phyloP scores from a whole-genome alignment of 2,113 vertebrate species.

The Gallinago media region DNA sequence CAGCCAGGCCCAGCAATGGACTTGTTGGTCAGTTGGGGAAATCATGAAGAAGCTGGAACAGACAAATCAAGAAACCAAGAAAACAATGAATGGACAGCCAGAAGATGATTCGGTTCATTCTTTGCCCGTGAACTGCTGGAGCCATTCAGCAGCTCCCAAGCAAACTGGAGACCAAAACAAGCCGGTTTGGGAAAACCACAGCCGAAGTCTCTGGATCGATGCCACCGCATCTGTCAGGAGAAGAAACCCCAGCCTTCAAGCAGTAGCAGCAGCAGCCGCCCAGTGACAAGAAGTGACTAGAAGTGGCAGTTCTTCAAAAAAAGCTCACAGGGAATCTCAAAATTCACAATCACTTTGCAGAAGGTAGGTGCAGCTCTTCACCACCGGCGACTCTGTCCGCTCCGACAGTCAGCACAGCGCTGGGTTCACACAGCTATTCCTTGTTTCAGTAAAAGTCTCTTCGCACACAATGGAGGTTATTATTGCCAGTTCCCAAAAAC shows the following conservation, averaged over 20 bases:
- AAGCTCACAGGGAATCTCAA: neutral
- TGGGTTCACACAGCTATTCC: neutral
- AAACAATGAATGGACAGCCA: neutral
- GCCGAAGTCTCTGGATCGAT: neutral
- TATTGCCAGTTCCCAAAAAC: neutral
- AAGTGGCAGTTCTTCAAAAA: neutral
- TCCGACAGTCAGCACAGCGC: neutral
- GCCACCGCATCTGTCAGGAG: neutral
- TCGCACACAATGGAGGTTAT: neutral
- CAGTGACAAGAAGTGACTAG: neutral
- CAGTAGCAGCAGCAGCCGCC: neutral
- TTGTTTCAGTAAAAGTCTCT: neutral
- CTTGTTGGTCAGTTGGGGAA: constrained; percentile 97
- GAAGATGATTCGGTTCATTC: neutral
- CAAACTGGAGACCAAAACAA: neutral
- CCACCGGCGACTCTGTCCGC: neutral
- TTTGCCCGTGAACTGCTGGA: neutral
- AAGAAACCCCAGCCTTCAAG: neutral
- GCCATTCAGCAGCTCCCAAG: neutral
- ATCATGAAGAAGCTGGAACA: constrained; percentile 94
- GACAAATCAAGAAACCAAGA: constrained; percentile 20
- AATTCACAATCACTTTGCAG: neutral
- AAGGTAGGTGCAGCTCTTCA: neutral
- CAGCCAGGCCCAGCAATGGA: constrained; percentile 97
- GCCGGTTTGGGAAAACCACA: neutral